Conservation (phyloP, 2,113 vertebrate species). For the Periophthalmodon schlosseri region DNA sequence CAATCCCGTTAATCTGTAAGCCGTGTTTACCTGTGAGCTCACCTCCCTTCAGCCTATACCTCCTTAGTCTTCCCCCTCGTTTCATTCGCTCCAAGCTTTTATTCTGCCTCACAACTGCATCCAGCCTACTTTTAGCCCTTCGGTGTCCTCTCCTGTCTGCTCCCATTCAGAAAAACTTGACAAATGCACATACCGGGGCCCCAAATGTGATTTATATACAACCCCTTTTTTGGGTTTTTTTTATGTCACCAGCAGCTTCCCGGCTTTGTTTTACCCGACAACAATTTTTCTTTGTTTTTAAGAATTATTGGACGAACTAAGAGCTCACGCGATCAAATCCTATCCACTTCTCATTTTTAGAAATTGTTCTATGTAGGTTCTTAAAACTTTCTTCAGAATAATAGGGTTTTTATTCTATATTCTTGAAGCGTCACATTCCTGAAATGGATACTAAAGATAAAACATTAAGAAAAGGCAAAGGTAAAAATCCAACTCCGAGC, state of each 20-base stretch:
- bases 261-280: neutral
- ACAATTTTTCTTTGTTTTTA: conserved; percentile 2
- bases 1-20: conserved; percentile 69
- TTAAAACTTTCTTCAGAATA: neutral
- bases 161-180: conserved; percentile 4
- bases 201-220: conserved; percentile 4
- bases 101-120: conserved; percentile 72
- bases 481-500: conserved; percentile 13
- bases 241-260: neutral
- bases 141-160: conserved; percentile 49
- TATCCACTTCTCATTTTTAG: neutral
- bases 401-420: neutral
- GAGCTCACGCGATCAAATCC: neutral
- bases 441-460: conserved; percentile 12
- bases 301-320: neutral
- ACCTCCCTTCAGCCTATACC: conserved; percentile 45
- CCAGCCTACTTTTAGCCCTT: conserved; percentile 45
- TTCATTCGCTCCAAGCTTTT: conserved; percentile 68
- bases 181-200: neutral
- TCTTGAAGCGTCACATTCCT: conserved; percentile 8
- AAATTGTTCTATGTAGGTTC: neutral
- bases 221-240: neutral
- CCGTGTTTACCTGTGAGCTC: conserved; percentile 41
- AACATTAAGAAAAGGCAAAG: conserved; percentile 9
- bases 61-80: conserved; percentile 46